These are phyloP conservation scores for Phyllostomus discolor DNA, from an alignment of 2,113 vertebrate genomes.

Conservation along the genomic window DNA sequence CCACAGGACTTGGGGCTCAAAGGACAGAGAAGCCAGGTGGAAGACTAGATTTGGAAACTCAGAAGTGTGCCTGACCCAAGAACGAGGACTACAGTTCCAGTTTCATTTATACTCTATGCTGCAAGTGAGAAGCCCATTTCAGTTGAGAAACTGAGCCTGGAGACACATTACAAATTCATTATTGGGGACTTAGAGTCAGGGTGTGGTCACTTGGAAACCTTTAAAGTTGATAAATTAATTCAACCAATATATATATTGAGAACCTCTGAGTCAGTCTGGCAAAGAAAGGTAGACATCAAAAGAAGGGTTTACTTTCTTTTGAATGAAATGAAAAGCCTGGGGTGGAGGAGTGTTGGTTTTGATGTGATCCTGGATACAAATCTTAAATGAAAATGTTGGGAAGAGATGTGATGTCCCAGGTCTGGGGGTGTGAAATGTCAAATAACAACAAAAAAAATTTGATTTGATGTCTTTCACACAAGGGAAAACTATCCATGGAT, in stretches of 20 bases:
- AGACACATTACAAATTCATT: too few relatives aligned
- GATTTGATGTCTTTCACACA: neutral
- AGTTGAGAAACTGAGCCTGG: too few relatives aligned
- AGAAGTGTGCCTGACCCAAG: neutral
- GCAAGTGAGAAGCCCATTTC: too few relatives aligned
- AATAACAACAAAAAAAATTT: neutral
- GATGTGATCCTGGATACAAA: neutral
- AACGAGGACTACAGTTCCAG: too few relatives aligned
- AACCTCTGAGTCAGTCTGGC: neutral
- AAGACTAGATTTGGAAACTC: neutral
- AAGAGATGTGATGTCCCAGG: neutral
- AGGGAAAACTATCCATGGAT: too few relatives aligned
- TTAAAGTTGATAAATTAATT: neutral
- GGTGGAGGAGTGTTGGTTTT: neutral
- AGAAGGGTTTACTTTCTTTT: neutral
- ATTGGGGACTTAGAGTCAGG: too few relatives aligned
- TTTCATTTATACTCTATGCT: too few relatives aligned
- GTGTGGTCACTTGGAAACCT: neutral
- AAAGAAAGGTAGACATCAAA: neutral
- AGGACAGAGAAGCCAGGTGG: neutral
- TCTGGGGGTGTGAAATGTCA: neutral
- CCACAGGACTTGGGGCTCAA: neutral
- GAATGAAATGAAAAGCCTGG: neutral
- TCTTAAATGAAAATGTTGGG: neutral
- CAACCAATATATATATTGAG: neutral